These are phyloP conservation scores for Panulirus ornatus DNA, from an alignment of 1,140 invertebrate species.

Conservation along the genomic window DNA sequence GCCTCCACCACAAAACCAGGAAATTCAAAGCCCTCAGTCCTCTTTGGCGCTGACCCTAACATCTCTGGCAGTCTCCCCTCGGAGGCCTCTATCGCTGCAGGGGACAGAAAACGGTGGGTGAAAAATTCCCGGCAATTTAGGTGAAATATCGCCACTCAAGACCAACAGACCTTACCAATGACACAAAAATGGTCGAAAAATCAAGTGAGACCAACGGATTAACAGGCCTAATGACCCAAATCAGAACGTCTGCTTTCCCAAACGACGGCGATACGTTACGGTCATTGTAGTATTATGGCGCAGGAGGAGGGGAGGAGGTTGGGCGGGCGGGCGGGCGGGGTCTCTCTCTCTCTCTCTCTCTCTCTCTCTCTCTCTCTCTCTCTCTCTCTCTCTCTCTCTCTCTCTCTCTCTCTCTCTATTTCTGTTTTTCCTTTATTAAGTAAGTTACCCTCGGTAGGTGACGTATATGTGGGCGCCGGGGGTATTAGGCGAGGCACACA, in stretches of 20 bases:
- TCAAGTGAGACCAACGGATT: slow-evolving; percentile 49
- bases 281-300: neutral
- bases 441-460: neutral
- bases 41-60: neutral
- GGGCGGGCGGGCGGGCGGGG: no score
- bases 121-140: slow-evolving; percentile 44
- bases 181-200: slow-evolving; percentile 49
- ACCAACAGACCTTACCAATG: slow-evolving; percentile 52
- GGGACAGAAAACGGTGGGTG: slow-evolving; percentile 46
- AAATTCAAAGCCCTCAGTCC: no score
- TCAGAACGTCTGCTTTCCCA: slow-evolving; percentile 40
- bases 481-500: no score
- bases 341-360: no score
- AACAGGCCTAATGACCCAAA: slow-evolving; percentile 47
- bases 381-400: no score
- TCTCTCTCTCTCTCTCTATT: no score
- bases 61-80: slow-evolving; percentile 18
- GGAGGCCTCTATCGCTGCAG: slow-evolving; percentile 10
- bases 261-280: slow-evolving; percentile 4
- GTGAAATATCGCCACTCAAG: slow-evolving; percentile 50
- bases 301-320: neutral
- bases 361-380: no score
- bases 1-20: no score
- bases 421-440: slow-evolving; percentile 29
- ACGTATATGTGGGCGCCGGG: neutral